phyloP scores from a whole-genome alignment of 2,113 vertebrate species.

The Rhombomys opimus region DNA sequence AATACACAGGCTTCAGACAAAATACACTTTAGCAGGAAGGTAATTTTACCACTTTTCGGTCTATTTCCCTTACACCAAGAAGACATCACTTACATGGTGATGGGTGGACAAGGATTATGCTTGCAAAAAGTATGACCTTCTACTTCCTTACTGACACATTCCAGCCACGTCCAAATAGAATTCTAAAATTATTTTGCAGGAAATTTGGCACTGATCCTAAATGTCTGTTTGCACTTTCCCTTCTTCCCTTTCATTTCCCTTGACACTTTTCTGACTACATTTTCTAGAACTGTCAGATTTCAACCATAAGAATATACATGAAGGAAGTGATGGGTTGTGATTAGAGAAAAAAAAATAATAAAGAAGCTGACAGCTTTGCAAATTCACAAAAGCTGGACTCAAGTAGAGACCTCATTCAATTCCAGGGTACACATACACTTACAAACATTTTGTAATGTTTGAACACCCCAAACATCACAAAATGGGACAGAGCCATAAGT shows the following conservation, averaged over 20 bases:
- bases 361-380: not conserved
- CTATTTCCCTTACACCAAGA: not conserved
- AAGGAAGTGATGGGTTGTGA: not conserved
- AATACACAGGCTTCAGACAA: not conserved
- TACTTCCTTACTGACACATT: not conserved
- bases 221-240: not conserved
- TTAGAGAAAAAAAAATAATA: not conserved
- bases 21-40: not conserved
- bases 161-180: slow-evolving; percentile 12
- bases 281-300: slow-evolving; percentile 34
- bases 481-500: not conserved
- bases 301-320: not conserved
- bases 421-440: not conserved
- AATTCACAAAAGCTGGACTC: not conserved
- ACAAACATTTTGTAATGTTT: too few relatives aligned
- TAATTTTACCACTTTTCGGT: not conserved
- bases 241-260: not conserved
- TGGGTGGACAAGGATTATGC: too few relatives aligned
- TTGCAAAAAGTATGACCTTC: not conserved
- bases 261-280: slow-evolving; percentile 24
- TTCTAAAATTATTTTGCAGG: slow-evolving; percentile 39
- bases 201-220: slow-evolving; percentile 29
- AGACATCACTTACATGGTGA: too few relatives aligned
- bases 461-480: not conserved
- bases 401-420: not conserved